A percentile compares a stretch with the other conserved stretches of the same genome.
phyloP scores from a whole-genome alignment of 2,888 invertebrate species.

The Chrysolina haemoptera region DNA sequence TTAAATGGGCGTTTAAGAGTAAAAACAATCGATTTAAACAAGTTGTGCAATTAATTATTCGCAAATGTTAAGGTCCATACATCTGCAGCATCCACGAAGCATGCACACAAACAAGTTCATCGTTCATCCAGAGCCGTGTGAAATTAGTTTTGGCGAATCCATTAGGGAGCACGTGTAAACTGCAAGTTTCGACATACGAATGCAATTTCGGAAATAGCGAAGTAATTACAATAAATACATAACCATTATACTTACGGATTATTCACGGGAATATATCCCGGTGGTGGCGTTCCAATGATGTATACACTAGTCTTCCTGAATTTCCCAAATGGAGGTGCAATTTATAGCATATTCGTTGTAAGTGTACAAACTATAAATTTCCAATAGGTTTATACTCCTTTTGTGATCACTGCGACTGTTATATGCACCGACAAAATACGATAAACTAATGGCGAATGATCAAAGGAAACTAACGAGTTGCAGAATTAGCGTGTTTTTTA shows the following conservation, averaged over 20 bases:
- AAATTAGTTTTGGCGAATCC: constrained; percentile 7
- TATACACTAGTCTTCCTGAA: constrained; percentile 33
- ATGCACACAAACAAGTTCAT: not conserved
- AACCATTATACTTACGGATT: constrained; percentile 42
- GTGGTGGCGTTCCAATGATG: constrained; percentile 33
- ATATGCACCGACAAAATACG: too few species aligned
- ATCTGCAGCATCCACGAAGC: not conserved
- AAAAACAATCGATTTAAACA: too few species aligned
- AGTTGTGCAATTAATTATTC: too few species aligned
- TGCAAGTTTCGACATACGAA: constrained; percentile 6
- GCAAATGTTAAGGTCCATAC: too few species aligned
- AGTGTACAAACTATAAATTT: constrained; percentile 21
- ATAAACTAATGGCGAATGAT: too few species aligned
- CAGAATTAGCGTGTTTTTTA: too few species aligned
- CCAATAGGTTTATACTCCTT: not conserved
- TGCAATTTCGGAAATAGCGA: constrained; percentile 30
- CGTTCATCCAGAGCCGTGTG: not conserved
- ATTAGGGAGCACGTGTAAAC: constrained; percentile 18
- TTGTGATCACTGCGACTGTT: too few species aligned
- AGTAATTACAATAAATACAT: constrained; percentile 43
- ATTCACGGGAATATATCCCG: constrained; percentile 42
- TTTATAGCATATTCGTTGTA: constrained; percentile 20
- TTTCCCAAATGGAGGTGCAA: constrained; percentile 29
- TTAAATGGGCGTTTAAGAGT: too few species aligned
- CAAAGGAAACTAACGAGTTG: too few species aligned